Conservation (phyloP, 2,888 invertebrate species). For the Brachypalpus laphriformis region DNA sequence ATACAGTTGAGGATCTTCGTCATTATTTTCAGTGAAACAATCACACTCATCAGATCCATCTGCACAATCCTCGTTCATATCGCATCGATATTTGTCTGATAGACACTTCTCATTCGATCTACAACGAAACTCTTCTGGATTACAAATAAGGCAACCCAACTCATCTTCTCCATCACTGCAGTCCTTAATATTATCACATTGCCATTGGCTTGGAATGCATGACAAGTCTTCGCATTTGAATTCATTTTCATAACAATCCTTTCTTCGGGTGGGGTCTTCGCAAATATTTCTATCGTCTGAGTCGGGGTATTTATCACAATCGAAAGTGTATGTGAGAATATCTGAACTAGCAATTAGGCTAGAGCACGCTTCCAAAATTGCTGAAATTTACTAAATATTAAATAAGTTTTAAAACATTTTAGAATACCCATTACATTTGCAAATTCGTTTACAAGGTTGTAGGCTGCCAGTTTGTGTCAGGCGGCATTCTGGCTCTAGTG, state of each 20-base stretch:
- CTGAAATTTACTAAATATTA: conserved; percentile 81
- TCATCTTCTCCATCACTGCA: conserved; percentile 83
- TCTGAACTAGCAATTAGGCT: conserved; percentile 85
- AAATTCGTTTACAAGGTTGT: conserved; percentile 86
- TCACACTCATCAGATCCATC: conserved; percentile 86
- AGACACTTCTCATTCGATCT: conserved; percentile 84
- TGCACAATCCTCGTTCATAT: conserved; percentile 86
- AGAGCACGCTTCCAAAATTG: conserved; percentile 86
- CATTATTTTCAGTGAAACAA: conserved; percentile 83
- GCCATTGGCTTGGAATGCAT: conserved; percentile 86
- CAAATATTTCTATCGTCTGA: conserved; percentile 84
- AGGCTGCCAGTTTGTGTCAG: conserved; percentile 85
- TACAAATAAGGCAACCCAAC: conserved; percentile 82
- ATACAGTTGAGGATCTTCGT: conserved; percentile 78
- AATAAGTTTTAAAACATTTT: neutral
- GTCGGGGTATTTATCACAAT: conserved; percentile 86
- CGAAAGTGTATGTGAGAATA: conserved; percentile 84
- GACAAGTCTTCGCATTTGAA: conserved; percentile 85
- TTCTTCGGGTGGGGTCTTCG: conserved; percentile 83
- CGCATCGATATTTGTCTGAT: conserved; percentile 85
- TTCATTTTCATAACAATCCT: conserved; percentile 84
- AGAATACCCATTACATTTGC: conserved; percentile 84
- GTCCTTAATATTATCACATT: conserved; percentile 84
- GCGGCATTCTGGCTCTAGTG: conserved; percentile 87
- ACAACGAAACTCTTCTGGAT: conserved; percentile 83